Evolutionary conservation across 2,888 invertebrate genomes (phyloP).

Genomic region (Serrognathus titanus): DNA sequence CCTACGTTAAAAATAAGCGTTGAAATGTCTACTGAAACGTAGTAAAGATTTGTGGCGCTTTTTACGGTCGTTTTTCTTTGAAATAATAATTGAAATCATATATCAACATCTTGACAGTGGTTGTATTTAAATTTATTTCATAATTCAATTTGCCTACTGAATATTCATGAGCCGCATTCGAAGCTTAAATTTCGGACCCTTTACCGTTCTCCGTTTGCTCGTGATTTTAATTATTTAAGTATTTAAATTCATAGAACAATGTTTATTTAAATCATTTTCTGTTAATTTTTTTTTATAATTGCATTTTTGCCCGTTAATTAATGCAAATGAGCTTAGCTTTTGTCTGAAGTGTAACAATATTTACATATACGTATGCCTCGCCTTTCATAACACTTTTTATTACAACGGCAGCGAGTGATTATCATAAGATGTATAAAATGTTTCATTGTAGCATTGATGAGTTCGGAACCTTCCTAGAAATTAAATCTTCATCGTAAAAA

Average conservation of each 20-base stretch:
- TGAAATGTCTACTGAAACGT: too few relatives aligned
- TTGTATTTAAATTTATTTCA: constrained; percentile 7
- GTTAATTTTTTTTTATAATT: background rate
- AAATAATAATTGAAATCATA: too few relatives aligned
- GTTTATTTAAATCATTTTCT: constrained; percentile 12
- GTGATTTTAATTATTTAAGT: constrained; percentile 6
- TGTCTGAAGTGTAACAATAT: too few relatives aligned
- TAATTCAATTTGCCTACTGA: constrained; percentile 17
- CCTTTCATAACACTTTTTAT: constrained; percentile 3
- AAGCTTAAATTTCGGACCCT: background rate
- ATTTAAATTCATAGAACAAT: constrained; percentile 7
- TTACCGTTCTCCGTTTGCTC: background rate
- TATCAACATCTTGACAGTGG: too few relatives aligned
- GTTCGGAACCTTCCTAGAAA: constrained; percentile 23
- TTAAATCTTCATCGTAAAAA: constrained; percentile 32
- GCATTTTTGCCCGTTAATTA: background rate
- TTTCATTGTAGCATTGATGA: constrained; percentile 16
- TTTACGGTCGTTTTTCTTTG: too few relatives aligned
- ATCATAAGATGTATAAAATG: constrained; percentile 9
- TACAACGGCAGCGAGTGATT: constrained; percentile 9
- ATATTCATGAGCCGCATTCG: constrained; percentile 11
- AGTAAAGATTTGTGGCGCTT: too few relatives aligned
- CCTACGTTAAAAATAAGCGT: too few relatives aligned
- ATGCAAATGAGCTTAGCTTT: background rate
- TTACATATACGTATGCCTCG: too few relatives aligned